Evolutionary conservation across 2,888 invertebrate genomes (phyloP).

Genomic region (Brenthis hecate): DNA sequence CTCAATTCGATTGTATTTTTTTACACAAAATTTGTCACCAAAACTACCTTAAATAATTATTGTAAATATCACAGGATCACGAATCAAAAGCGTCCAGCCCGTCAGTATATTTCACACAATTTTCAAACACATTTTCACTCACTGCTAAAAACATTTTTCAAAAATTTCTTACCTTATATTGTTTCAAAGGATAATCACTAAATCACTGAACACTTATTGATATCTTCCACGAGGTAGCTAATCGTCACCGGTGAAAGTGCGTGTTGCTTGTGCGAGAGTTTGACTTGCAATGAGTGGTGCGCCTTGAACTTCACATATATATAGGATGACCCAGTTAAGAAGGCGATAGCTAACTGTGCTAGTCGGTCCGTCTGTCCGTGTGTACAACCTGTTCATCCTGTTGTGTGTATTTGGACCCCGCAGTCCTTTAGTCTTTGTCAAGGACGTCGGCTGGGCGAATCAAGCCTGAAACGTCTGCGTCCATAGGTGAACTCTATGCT

Average conservation of each 20-base stretch:
- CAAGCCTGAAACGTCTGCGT: neutral
- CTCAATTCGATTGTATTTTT: neutral
- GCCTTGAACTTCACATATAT: constrained; percentile 93
- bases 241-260: constrained; percentile 76
- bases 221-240: constrained; percentile 65
- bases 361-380: constrained; percentile 62
- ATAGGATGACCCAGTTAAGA: constrained; percentile 90
- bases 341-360: constrained; percentile 79
- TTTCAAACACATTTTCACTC: constrained; percentile 52
- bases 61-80: constrained; percentile 31
- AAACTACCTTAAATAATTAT: constrained; percentile 28
- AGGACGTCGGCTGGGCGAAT: constrained; percentile 46
- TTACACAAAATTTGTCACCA: constrained; percentile 35
- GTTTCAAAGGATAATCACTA: constrained; percentile 65
- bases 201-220: constrained; percentile 66
- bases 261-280: constrained; percentile 73
- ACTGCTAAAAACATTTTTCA: constrained; percentile 46
- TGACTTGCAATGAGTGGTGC: constrained; percentile 84
- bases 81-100: constrained; percentile 38
- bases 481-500: neutral
- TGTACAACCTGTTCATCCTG: constrained; percentile 71
- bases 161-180: constrained; percentile 66
- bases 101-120: constrained; percentile 43
- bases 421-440: constrained; percentile 54
- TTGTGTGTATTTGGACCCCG: constrained; percentile 47